Base-by-base conservation (phyloP, 2,113 vertebrate genomes). In the Pterocles gutturalis region DNA sequence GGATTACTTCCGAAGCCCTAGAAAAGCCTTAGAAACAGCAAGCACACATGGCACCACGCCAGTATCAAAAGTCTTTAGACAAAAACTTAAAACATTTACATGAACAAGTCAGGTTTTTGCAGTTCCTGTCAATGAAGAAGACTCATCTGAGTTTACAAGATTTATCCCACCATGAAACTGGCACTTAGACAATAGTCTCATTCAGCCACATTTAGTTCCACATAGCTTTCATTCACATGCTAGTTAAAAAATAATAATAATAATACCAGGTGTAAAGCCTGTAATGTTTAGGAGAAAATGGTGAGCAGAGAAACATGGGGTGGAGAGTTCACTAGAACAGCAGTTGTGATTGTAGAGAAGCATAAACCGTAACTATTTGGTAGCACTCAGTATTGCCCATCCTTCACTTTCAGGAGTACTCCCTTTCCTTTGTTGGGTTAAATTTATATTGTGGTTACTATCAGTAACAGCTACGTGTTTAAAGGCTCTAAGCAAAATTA, bases 71-170 rank as follows among this genome's bases (percentile, higher is more conserved):
- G 89, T 55, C 34, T 95, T 96, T 95, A 92, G 66, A 91, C 22
- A 88, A 66, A 91, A 94, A 89, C 54, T 66, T 80, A 43, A 75
- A 89, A 94, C 71, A 46, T 96, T 94, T 95, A 94, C 83, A 72
- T 46, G 90, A 89, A 49, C 65, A 69, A 83, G 71, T 54, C 81
- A 86, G 25, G 33, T 65, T 89, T 93, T 61, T 85, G 67, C 77
- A 60, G 62, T 21, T 80, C 70, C 46, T 77, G 62, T 89, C 90
- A 88, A 57, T 34, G 80, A 96, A 91, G 45, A 95, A 92, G 89
- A 95, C 75, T 85, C 93, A 94, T 85, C 66, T 73, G 58, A 91
- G 72, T 85, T 94, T 91, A 78, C 71, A 87, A 65, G 77, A 89
- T 62, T 87, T 87, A 92, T 83, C 77, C 89, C 46, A 79, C 80